Conservation (phyloP, 2,888 invertebrate genomes). For the Megastigmus dorsalis region DNA sequence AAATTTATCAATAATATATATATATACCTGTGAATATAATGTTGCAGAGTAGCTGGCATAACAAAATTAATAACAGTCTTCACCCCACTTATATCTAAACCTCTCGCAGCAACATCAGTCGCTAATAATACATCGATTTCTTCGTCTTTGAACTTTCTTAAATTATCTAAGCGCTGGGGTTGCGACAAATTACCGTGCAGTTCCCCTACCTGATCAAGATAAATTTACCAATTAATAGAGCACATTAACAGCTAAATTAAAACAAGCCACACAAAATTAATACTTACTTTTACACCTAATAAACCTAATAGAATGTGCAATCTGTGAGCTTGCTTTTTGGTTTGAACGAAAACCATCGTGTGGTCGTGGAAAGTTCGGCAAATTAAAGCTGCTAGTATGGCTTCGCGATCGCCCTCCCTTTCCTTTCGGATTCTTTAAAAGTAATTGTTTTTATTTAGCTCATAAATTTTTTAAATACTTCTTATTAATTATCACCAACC, state of each 20-base stretch:
- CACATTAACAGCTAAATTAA: too few species aligned
- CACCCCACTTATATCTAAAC: constrained; percentile 97
- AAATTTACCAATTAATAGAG: too few species aligned
- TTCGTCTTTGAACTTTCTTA: constrained; percentile 91
- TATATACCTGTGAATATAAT: constrained; percentile 93
- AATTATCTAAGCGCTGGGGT: constrained; percentile 92
- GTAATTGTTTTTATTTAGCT: background rate
- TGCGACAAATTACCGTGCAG: constrained; percentile 98
- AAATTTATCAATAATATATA: too few species aligned
- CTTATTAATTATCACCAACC: too few species aligned
- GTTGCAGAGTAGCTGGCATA: constrained; percentile 94
- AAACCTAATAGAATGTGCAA: constrained; percentile 94
- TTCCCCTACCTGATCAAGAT: constrained; percentile 81
- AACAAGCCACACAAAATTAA: too few species aligned
- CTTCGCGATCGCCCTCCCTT: constrained; percentile 93
- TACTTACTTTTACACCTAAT: constrained; percentile 86
- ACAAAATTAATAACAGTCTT: constrained; percentile 98
- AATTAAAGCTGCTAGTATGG: constrained; percentile 87
- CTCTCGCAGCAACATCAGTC: constrained; percentile 95
- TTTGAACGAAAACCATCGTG: constrained; percentile 96
- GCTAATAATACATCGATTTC: constrained; percentile 91
- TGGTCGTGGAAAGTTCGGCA: constrained; percentile 93
- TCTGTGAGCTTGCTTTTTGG: constrained; percentile 95
- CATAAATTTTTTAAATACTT: too few species aligned
- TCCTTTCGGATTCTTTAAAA: constrained; percentile 85